These are phyloP conservation scores for Drosophila eohydei DNA, from an alignment of 2,888 invertebrate species.

Conservation along the genomic window DNA sequence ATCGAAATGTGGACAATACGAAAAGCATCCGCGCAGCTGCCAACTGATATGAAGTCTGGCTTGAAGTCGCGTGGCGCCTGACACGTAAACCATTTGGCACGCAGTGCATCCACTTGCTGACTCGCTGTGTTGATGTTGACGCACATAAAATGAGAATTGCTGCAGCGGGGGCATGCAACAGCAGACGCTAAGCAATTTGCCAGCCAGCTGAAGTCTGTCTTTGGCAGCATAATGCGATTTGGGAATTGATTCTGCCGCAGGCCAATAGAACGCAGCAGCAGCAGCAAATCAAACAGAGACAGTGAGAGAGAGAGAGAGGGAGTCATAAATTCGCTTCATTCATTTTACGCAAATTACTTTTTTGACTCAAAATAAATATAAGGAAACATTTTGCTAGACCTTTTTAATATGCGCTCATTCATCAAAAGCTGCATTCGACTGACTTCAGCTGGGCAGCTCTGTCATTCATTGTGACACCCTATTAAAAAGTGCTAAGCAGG, in stretches of 20 bases:
- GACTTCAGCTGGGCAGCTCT: constrained; percentile 57
- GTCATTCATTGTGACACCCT: constrained; percentile 62
- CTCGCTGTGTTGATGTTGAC: constrained; percentile 69
- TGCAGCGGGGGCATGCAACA: constrained; percentile 13
- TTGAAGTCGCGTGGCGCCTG: constrained; percentile 43
- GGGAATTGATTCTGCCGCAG: constrained; percentile 74
- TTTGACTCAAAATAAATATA: constrained; percentile 24
- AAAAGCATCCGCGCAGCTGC: constrained; percentile 18
- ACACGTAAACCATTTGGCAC: constrained; percentile 81
- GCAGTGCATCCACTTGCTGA: constrained; percentile 72
- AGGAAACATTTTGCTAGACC: constrained; percentile 43
- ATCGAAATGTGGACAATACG: constrained; percentile 47
- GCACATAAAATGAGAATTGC: constrained; percentile 75
- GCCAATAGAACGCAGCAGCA: constrained; percentile 48
- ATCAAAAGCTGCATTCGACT: constrained; percentile 26
- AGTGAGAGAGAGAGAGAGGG: not conserved
- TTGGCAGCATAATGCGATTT: constrained; percentile 74
- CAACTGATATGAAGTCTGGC: constrained; percentile 36
- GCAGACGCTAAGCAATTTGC: constrained; percentile 72
- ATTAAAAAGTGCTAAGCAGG: rapidly evolving
- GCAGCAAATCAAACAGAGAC: constrained; percentile 21
- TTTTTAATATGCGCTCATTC: constrained; percentile 55
- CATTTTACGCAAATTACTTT: constrained; percentile 79
- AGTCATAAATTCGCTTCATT: constrained; percentile 23
- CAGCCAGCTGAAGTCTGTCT: constrained; percentile 40